Evolutionary conservation across 35 echinoderm and acorn worm genomes (phyloP).

Genomic region (Heliocidaris erythrogramma): DNA sequence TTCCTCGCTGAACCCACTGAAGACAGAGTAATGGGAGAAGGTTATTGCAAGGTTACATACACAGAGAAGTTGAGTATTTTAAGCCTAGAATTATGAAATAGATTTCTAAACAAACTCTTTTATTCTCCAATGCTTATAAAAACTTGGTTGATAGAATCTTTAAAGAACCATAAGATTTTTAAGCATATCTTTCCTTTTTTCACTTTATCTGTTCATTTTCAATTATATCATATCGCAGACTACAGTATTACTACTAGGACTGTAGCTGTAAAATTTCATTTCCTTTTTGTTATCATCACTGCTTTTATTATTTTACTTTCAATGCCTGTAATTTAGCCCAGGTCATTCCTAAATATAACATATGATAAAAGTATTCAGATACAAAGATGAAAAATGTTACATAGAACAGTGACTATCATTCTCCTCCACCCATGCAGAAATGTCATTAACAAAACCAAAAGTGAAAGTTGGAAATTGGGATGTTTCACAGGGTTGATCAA

Average conservation of each 20-base stretch:
- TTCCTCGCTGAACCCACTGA: constrained; percentile 86
- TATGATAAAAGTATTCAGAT: background rate
- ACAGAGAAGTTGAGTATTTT: background rate
- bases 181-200: too few relatives aligned
- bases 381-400: background rate
- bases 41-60: background rate
- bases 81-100: background rate
- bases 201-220: too few relatives aligned
- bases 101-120: too few relatives aligned
- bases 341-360: background rate
- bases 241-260: too few relatives aligned
- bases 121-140: too few relatives aligned
- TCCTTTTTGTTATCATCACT: too few relatives aligned
- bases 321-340: background rate
- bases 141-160: too few relatives aligned
- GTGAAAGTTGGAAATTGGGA: background rate
- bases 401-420: background rate
- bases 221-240: too few relatives aligned
- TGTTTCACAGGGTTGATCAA: background rate
- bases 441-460: background rate
- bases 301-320: background rate
- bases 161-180: too few relatives aligned
- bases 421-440: background rate
- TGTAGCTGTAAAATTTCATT: too few relatives aligned
- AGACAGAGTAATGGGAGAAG: background rate